phyloP scores from a whole-genome alignment of 2,113 vertebrate species.

The Tragelaphus imberbis region DNA sequence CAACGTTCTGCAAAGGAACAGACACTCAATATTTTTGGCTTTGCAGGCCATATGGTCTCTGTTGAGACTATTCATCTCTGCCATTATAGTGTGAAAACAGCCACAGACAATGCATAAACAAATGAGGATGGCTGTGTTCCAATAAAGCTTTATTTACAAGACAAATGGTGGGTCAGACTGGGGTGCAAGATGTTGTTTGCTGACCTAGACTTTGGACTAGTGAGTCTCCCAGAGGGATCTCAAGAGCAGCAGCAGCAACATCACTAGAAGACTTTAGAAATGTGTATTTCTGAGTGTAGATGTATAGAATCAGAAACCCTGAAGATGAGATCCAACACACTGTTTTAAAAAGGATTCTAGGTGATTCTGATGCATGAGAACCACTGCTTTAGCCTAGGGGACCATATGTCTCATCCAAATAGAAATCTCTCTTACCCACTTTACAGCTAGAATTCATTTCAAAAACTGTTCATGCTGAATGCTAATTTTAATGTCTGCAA shows the following conservation, averaged over 20 bases:
- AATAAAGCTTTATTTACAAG: conserved; percentile 23
- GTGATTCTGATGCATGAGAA: not conserved
- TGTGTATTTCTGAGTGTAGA: not conserved
- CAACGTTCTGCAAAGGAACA: not conserved
- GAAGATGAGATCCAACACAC: not conserved
- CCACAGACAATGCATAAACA: not conserved
- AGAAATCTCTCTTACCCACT: not conserved
- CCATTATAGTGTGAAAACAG: not conserved
- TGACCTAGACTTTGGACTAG: not conserved
- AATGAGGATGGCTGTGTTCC: not conserved
- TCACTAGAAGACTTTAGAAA: not conserved
- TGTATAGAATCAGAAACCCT: not conserved
- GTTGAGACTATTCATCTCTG: not conserved
- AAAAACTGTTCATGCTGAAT: not conserved
- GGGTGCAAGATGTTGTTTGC: not conserved
- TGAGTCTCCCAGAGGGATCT: not conserved
- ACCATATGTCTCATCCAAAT: not conserved
- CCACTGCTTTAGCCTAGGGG: not conserved
- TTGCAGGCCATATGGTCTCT: not conserved
- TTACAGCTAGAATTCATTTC: not conserved
- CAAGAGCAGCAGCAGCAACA: not conserved
- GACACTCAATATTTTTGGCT: not conserved
- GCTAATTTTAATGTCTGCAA: not conserved
- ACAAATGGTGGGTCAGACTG: not conserved
- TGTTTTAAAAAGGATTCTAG: not conserved